A percentile compares a stretch with the other conserved stretches of the same genome.
These are phyloP conservation scores for Pararge aegeria DNA, from an alignment of 1,140 invertebrate genomes.

Conservation along the genomic window DNA sequence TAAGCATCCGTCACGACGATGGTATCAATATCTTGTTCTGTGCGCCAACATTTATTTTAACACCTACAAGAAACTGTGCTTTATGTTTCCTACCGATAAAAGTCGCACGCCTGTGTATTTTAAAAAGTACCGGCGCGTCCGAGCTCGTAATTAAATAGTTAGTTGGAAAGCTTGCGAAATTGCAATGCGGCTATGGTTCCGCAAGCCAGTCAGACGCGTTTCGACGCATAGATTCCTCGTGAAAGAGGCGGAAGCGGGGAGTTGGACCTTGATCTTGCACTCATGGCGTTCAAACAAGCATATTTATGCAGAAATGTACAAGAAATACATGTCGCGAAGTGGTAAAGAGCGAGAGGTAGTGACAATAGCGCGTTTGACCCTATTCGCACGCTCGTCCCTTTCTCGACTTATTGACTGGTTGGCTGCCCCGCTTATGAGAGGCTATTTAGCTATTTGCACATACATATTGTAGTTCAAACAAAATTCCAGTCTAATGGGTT, in stretches of 20 bases:
- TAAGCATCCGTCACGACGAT: constrained; percentile 51
- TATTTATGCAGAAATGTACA: constrained; percentile 39
- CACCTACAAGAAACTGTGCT: constrained; percentile 36
- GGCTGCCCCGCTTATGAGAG: constrained; percentile 53
- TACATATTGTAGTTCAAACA: constrained; percentile 33
- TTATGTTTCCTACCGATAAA: constrained; percentile 13
- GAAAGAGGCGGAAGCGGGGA: constrained; percentile 61
- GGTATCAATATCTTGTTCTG: constrained; percentile 16
- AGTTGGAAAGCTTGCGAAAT: constrained; percentile 49
- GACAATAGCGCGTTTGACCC: constrained; percentile 67
- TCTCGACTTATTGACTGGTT: constrained; percentile 67
- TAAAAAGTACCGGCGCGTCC: constrained; percentile 14
- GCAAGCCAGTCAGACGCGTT: constrained; percentile 47
- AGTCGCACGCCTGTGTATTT: constrained; percentile 9
- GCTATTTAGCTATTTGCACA: constrained; percentile 48
- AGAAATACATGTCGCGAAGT: constrained; percentile 54
- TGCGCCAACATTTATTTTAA: constrained; percentile 46
- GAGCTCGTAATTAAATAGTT: constrained; percentile 41
- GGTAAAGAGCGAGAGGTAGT: constrained; percentile 40
- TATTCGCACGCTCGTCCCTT: constrained; percentile 69
- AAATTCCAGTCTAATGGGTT: constrained; percentile 27
- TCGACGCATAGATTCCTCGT: constrained; percentile 51
- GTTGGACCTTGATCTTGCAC: constrained; percentile 59
- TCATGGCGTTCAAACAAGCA: constrained; percentile 20
- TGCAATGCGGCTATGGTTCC: constrained; percentile 51